Conservation (phyloP, 2,888 invertebrate genomes). For the Salticus scenicus region DNA sequence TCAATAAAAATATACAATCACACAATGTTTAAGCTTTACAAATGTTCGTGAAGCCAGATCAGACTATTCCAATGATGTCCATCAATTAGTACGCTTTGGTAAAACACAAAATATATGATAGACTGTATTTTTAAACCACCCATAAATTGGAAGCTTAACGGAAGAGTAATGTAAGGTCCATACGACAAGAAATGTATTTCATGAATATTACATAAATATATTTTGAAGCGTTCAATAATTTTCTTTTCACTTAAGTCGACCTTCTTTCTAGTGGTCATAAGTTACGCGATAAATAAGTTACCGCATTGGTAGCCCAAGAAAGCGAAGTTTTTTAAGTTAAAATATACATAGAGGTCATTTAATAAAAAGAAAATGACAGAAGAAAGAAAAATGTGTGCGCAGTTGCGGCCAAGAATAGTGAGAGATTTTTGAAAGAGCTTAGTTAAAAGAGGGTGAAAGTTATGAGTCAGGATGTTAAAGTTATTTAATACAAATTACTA, state of each 20-base stretch:
- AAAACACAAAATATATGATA: neutral
- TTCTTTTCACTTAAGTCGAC: slow-evolving; percentile 9
- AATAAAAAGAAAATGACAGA: too few relatives aligned
- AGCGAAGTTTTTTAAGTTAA: neutral
- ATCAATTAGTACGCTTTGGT: slow-evolving; percentile 11
- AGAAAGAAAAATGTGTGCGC: too few relatives aligned
- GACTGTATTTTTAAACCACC: neutral
- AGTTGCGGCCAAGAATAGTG: too few relatives aligned
- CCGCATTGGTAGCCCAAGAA: neutral
- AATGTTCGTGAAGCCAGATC: neutral
- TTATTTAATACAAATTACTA: too few relatives aligned
- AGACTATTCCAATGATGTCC: neutral
- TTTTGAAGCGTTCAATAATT: slow-evolving; percentile 21
- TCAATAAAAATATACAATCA: too few relatives aligned
- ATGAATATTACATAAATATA: slow-evolving; percentile 63
- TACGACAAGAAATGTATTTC: slow-evolving; percentile 30
- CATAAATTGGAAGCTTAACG: slow-evolving; percentile 60
- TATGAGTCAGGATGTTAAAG: too few relatives aligned
- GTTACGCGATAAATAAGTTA: too few relatives aligned
- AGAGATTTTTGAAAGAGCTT: too few relatives aligned
- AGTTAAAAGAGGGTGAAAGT: too few relatives aligned
- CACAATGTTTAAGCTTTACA: neutral
- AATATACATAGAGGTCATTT: too few relatives aligned
- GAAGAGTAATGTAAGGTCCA: slow-evolving; percentile 5
- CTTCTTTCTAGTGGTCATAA: slow-evolving; percentile 34